Evolutionary conservation across 2,797 vertebrate genomes (phyloP).

Genomic region (Balearica regulorum): DNA sequence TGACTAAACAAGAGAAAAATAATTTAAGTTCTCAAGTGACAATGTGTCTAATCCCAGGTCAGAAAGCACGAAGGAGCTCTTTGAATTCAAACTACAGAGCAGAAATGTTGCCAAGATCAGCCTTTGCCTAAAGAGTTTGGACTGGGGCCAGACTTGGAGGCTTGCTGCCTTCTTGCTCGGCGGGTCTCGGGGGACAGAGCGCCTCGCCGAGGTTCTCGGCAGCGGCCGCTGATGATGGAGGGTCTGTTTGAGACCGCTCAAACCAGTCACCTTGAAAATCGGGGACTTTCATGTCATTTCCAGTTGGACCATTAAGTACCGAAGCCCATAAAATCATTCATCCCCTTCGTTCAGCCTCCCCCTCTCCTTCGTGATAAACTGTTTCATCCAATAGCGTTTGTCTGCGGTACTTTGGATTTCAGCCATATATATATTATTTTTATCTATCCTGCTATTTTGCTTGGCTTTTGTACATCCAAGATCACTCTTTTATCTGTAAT

Average conservation of each 20-base stretch:
- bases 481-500: neutral
- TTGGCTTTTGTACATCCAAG: neutral
- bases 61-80: constrained; percentile 10
- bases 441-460: neutral
- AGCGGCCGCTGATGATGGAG: neutral
- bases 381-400: neutral
- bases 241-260: neutral
- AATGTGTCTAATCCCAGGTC: neutral
- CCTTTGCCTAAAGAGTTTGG: constrained; percentile 3
- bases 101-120: constrained; percentile 26
- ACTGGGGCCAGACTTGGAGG: neutral
- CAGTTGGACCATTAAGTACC: constrained; percentile 17
- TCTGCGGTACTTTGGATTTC: neutral
- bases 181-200: neutral
- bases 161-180: neutral
- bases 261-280: constrained; percentile 41
- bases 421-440: neutral
- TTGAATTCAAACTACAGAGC: neutral
- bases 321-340: constrained; percentile 33
- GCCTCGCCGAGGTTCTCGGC: neutral
- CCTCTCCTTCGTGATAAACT: neutral
- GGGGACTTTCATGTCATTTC: neutral
- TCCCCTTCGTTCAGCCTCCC: neutral
- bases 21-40: neutral
- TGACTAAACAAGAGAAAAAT: neutral